These are phyloP conservation scores for Scalopus aquaticus DNA, from an alignment of 2,113 vertebrate species.

Conservation along the genomic window DNA sequence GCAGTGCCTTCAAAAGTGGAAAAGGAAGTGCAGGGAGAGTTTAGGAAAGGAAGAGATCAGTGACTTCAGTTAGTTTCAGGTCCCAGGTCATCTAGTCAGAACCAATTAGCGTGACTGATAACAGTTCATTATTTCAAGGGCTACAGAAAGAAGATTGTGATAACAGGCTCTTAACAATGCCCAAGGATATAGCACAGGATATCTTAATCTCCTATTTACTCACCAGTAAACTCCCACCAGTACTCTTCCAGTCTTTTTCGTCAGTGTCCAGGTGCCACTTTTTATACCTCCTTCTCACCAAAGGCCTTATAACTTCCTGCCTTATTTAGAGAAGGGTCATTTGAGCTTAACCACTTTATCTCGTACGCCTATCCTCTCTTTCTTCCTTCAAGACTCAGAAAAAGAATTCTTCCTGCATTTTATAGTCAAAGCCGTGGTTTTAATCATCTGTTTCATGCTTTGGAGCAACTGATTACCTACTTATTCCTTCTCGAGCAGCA, in stretches of 20 bases:
- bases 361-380: not conserved
- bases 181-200: not conserved
- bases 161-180: not conserved
- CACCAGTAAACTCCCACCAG: not conserved
- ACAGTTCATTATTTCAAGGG: conserved; percentile 38
- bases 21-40: not conserved
- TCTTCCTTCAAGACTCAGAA: conserved; percentile 8
- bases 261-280: not conserved
- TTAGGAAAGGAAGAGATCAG: conserved; percentile 18
- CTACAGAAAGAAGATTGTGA: not conserved
- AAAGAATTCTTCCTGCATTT: conserved; percentile 34
- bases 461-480: conserved; percentile 6
- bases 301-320: not conserved
- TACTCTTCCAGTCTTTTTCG: not conserved
- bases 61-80: conserved; percentile 12
- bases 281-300: conserved; percentile 22
- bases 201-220: conserved; percentile 24
- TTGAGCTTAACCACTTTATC: conserved; percentile 32
- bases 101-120: conserved; percentile 41
- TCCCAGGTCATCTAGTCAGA: not conserved
- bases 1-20: not conserved
- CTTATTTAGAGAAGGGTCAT: conserved; percentile 12
- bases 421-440: conserved; percentile 5
- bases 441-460: not conserved
- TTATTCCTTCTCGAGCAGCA: not conserved